Base-by-base conservation (phyloP, 1,140 invertebrate species). In the Drosophila erecta region DNA sequence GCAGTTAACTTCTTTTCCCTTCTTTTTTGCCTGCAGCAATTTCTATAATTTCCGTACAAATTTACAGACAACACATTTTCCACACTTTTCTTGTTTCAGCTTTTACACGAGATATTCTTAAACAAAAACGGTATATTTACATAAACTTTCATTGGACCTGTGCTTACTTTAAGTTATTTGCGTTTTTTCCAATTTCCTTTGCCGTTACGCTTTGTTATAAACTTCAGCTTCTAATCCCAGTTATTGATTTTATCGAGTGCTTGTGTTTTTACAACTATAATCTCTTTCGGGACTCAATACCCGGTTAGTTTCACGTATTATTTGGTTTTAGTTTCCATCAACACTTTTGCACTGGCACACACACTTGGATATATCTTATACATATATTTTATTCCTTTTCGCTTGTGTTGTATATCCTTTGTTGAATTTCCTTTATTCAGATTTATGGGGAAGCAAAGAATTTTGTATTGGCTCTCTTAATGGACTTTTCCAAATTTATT, bases 151-250 rank as follows among this genome's bases (percentile, higher is more conserved):
- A 12, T 8, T 27, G 1, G 24, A 43, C 15, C 38, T 33, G 10
- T n/a, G 55, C 79, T 87, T 87, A 87, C 83, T 72, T 83, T 73
- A 59, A 51, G 14, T 33, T 30, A 27, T 84, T 83, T 72, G 66
- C 58, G 14, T 60, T 37, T 37, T 41, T 50, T 30, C 10, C 24
- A 12, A 44, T 30, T 69, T 76, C 43, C 41, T 58, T 46, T 59
- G 38, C 22, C 40, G 58, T 66, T 57, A 15, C 15, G 47, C 54
- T 75, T 54, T 59, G 62, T 55, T 69, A 11, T 49, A 74, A 74
- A 51, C 71, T 54, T 77, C 81, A 70, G 81, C 81, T 77, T 74
- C 81, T 87, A 87, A 87, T 87, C 83, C 84, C 69, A 87, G 66
- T 83, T 87, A 87, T 87, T 89, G 83, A 87, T 87, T 87, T 87